phyloP scores from a whole-genome alignment of 2,888 invertebrate species.

The Holacanthella duospinosa region DNA sequence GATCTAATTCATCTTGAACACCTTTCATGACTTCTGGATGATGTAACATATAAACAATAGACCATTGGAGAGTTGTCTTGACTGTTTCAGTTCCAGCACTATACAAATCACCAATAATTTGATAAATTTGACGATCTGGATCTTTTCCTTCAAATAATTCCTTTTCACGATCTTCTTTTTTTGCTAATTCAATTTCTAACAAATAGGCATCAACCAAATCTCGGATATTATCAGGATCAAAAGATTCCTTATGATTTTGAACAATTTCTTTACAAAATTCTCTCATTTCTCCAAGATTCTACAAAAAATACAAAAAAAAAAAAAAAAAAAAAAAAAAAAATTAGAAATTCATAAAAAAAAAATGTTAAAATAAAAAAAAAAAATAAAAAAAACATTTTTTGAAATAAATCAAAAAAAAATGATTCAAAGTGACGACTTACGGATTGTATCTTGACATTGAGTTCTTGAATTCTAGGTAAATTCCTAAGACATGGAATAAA shows the following conservation, averaged over 20 bases:
- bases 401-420: not conserved
- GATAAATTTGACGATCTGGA: constrained; percentile 80
- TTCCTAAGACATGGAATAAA: constrained; percentile 68
- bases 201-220: constrained; percentile 80
- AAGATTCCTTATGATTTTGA: constrained; percentile 65
- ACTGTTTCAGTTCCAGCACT: constrained; percentile 90
- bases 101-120: constrained; percentile 80
- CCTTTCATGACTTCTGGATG: constrained; percentile 68
- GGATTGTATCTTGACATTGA: constrained; percentile 33
- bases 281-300: constrained; percentile 75
- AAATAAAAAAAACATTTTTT: not conserved
- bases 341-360: not conserved
- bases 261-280: constrained; percentile 72
- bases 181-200: constrained; percentile 70
- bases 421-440: too few relatives aligned
- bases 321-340: not conserved
- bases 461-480: constrained; percentile 43
- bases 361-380: not conserved
- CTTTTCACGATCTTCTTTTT: constrained; percentile 60
- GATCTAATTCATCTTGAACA: constrained; percentile 76
- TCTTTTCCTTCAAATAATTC: constrained; percentile 73
- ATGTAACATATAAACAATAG: constrained; percentile 74
- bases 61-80: constrained; percentile 78
- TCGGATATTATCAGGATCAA: constrained; percentile 62
- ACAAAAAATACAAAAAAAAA: not conserved